Percentiles rank a stretch among this genome's conserved stretches.
Evolutionary conservation across 2,888 invertebrate genomes (phyloP).

Genomic region (Globia sparganii): DNA sequence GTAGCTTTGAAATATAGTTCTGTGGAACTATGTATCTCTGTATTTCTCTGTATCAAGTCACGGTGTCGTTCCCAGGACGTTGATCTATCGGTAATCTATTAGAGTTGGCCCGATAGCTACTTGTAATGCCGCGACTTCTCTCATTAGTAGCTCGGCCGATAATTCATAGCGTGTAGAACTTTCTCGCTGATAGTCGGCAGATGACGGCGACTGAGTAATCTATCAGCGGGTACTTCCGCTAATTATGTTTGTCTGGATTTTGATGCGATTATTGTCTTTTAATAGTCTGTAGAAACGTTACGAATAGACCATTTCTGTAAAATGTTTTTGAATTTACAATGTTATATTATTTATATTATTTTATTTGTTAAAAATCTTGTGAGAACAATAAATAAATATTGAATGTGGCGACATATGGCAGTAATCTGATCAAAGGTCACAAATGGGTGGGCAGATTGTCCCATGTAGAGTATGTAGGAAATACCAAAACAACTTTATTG

Average conservation of each 20-base stretch:
- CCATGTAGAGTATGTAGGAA: background rate
- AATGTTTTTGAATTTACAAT: background rate
- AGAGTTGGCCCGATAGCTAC: constrained; percentile 49
- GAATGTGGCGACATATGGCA: constrained; percentile 25
- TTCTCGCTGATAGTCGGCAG: constrained; percentile 37
- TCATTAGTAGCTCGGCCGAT: constrained; percentile 62
- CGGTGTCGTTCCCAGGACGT: constrained; percentile 41
- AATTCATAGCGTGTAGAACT: constrained; percentile 52
- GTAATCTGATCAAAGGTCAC: constrained; percentile 34
- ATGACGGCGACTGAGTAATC: constrained; percentile 17
- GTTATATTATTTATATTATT: too few relatives aligned
- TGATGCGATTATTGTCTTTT: background rate
- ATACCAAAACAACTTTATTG: constrained; percentile 38
- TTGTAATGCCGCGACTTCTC: constrained; percentile 56
- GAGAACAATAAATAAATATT: constrained; percentile 10
- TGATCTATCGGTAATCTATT: constrained; percentile 67
- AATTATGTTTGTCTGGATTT: constrained; percentile 27
- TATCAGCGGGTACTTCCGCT: constrained; percentile 5
- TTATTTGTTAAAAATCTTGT: background rate
- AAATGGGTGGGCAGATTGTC: constrained; percentile 18
- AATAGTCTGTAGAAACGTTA: background rate
- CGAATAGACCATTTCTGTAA: background rate
- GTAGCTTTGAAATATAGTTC: constrained; percentile 10
- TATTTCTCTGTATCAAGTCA: constrained; percentile 7
- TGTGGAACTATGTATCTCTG: background rate